Percentiles rank a stretch among this genome's conserved stretches.
phyloP scores from a whole-genome alignment of 2,797 vertebrate genomes.

The Neosilurus hyrtlii region DNA sequence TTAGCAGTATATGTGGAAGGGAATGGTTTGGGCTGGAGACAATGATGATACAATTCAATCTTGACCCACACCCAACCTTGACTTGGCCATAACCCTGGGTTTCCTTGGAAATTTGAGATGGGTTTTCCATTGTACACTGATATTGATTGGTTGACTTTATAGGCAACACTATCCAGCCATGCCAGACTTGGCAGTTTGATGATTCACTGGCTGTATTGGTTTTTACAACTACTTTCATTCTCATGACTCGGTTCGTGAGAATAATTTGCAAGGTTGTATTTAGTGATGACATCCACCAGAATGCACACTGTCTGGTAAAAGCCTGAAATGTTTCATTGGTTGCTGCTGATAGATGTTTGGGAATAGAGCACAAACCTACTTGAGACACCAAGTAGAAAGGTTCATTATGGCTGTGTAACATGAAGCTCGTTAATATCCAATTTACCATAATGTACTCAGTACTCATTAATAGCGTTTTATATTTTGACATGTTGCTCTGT shows the following conservation, averaged over 20 bases:
- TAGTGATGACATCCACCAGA: not conserved
- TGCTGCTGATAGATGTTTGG: not conserved
- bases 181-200: not conserved
- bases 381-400: not conserved
- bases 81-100: constrained; percentile 27
- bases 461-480: constrained; percentile 4
- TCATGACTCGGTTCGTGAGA: not conserved
- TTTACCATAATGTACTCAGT: not conserved
- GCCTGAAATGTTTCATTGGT: not conserved
- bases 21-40: constrained; percentile 48
- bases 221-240: not conserved
- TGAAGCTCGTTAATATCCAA: not conserved
- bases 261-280: not conserved
- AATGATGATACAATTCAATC: constrained; percentile 21
- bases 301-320: not conserved
- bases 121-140: not conserved
- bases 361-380: not conserved
- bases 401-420: not conserved
- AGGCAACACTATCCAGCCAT: not conserved
- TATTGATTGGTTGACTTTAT: not conserved
- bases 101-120: constrained; percentile 6
- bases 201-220: not conserved
- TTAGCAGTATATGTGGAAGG: constrained; percentile 63
- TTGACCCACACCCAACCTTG: constrained; percentile 36
- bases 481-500: not conserved